Evolutionary conservation across 2,797 vertebrate species (phyloP).

Genomic region (Aselliscus stoliczkanus): DNA sequence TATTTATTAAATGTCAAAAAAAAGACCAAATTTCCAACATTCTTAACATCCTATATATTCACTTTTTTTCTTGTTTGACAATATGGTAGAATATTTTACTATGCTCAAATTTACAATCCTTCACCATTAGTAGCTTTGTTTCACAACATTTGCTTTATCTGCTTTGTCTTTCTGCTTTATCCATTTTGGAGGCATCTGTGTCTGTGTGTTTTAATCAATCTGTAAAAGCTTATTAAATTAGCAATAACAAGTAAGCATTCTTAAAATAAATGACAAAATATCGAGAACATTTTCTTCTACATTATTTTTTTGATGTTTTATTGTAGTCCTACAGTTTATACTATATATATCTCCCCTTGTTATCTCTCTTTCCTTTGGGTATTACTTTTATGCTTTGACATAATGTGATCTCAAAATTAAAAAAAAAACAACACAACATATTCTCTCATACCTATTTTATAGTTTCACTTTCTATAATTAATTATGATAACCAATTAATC

Average conservation of each 20-base stretch:
- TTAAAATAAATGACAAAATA: background rate
- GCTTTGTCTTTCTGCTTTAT: background rate
- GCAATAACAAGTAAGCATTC: background rate
- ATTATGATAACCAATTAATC: background rate
- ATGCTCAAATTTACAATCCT: background rate
- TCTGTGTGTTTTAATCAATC: background rate
- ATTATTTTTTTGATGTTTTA: background rate
- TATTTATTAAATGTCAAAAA: no score
- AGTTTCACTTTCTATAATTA: background rate
- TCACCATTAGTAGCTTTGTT: background rate
- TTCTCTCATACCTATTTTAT: background rate
- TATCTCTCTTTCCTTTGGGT: background rate
- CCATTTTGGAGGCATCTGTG: background rate
- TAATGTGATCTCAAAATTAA: background rate
- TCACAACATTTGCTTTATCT: background rate
- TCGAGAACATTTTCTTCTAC: background rate
- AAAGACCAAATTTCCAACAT: background rate
- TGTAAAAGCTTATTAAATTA: background rate
- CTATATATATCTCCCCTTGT: background rate
- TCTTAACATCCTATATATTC: background rate
- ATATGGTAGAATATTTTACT: background rate
- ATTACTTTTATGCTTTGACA: background rate
- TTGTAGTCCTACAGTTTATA: background rate
- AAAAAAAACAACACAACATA: background rate
- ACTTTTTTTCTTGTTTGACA: background rate